Conservation (phyloP, 2,797 vertebrate species). For the Molothrus ater region DNA sequence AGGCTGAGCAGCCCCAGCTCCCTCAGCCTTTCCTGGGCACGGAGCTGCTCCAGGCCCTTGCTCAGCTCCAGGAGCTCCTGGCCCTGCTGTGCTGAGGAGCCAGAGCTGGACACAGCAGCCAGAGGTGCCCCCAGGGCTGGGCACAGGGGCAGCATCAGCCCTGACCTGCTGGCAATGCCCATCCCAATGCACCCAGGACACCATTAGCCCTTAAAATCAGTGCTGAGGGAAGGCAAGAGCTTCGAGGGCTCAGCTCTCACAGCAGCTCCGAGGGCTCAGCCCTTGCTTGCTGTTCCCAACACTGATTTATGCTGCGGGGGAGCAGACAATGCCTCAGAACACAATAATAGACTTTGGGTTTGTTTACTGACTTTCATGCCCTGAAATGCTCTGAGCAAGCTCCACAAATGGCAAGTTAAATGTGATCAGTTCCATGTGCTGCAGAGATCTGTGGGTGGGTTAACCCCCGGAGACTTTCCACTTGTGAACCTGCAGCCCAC, state of each 20-base stretch:
- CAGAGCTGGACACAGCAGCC: background rate
- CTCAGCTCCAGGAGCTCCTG: background rate
- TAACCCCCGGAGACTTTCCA: background rate
- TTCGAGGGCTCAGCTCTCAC: background rate
- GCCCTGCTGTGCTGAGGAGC: background rate
- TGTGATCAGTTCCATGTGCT: background rate
- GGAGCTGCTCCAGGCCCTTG: background rate
- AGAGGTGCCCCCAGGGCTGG: background rate
- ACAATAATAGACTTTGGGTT: background rate
- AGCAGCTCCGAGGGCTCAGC: background rate
- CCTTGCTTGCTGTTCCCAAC: background rate
- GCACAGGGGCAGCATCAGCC: background rate
- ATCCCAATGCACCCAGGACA: rapidly evolving
- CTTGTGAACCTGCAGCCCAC: background rate
- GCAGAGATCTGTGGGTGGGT: background rate
- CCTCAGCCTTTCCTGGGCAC: background rate
- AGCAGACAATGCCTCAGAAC: background rate
- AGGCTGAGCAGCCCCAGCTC: background rate
- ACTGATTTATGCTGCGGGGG: background rate
- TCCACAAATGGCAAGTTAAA: conserved; percentile 4
- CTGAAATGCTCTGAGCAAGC: background rate
- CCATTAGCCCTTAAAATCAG: background rate
- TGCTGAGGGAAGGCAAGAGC: background rate
- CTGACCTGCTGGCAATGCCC: background rate
- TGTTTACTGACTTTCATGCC: conserved; percentile 19